Base-by-base conservation (phyloP, 1,140 invertebrate species). In the Eriocheir sinensis region DNA sequence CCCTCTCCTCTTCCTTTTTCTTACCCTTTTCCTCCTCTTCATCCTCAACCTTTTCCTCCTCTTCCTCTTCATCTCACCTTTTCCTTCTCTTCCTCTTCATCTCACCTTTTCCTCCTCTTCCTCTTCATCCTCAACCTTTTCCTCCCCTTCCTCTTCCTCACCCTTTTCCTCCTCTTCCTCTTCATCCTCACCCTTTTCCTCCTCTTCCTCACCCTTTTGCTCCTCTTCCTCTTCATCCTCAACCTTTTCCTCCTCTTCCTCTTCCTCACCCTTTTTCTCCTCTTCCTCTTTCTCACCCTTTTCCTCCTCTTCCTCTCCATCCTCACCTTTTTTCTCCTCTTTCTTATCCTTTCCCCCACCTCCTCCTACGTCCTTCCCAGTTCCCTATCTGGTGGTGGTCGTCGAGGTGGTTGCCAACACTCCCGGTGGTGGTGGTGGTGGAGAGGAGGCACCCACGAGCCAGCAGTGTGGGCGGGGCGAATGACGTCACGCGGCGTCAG, bases 401-500 rank as follows among this genome's bases (percentile, higher is more conserved):
- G n/a, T n/a, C n/a, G n/a, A n/a, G 27, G 38, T 72, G 60, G 60
- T 72, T 72, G 60, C 60, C 60, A 72, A 72, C 60, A 72, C 60
- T 72, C 60, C 21, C 36, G 83, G 40, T 32, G 83, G 83, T 32
- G 83, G 83, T 36, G 83, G 83, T 32, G 83, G 83, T 36, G 40
- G 83, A 3, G 83, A 34, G 32, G 83, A 41, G 83, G 83, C 40
- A 86, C 36, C 40, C 36, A 86, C 40, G 17, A 86, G 83, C 83
- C 90, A 91, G 81, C 80, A 44, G 48, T 44, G 92, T 60, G 92
- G 92, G 92, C 91, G 91, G 92, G 48, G 92, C 48, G 27, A 21
- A 48, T 93, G 92, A 93, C 92, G 92, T 93, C 92, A 93, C 85
- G 36, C 4, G 92, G 92, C 92, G 92, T 85, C 92, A 88, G 41